Conservation (phyloP, 2,113 vertebrate species). For the Melanerpes formicivorus region DNA sequence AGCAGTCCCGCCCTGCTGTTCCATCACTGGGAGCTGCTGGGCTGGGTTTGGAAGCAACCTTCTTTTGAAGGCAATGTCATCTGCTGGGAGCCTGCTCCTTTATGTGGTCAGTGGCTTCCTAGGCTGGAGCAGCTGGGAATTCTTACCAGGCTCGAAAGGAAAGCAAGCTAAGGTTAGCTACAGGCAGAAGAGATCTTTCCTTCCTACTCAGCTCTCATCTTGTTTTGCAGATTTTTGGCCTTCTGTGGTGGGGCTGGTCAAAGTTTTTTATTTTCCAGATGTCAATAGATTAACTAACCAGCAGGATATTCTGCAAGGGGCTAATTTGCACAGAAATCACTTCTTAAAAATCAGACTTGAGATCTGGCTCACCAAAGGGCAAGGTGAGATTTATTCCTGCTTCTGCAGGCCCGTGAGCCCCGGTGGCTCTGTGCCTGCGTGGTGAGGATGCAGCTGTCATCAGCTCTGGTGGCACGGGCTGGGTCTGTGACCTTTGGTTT, state of each 20-base stretch:
- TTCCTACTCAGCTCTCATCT: background rate
- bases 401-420: background rate
- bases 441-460: background rate
- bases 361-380: background rate
- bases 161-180: background rate
- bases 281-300: background rate
- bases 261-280: background rate
- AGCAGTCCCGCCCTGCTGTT: background rate
- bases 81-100: background rate
- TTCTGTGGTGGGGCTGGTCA: background rate
- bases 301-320: background rate
- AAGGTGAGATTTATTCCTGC: background rate
- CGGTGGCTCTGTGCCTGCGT: background rate
- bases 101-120: background rate
- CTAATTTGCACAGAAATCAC: background rate
- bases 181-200: background rate
- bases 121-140: background rate
- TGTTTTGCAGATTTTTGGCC: background rate
- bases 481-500: conserved; percentile 59
- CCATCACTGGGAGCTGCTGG: background rate
- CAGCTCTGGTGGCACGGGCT: background rate
- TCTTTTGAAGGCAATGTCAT: background rate
- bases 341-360: background rate
- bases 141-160: background rate
- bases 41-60: background rate